Evolutionary conservation across 2,113 vertebrate species (phyloP), one percentile per base, ranked within the genome.

Genomic region (Rhynchopsitta pachyrhyncha): DNA sequence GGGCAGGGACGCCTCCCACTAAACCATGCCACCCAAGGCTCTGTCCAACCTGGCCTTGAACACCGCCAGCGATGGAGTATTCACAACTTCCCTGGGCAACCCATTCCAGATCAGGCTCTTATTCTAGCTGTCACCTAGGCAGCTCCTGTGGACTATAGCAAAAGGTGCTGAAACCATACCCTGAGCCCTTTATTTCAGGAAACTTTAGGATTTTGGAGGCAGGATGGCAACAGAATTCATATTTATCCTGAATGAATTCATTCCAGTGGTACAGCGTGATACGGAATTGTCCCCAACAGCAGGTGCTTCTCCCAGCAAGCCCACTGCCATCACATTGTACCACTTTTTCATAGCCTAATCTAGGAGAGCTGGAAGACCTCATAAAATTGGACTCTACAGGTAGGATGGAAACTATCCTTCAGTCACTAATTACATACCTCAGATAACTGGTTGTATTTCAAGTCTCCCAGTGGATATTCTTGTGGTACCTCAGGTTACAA

Each of bases 211-310:
- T 53, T 80, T 50, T 74, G 49, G 28, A 81, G 18, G 6, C 63
- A 76, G 47, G 28, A 90, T 69, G 29, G 11, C 11, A 47, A 42
- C 7, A 93, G 29, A 74, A 88, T 49, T n/a, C 4, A 1, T 13
- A 2, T 37, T 49, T 3, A 29, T 37, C 31, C 31, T 16, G 13
- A 28, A 19, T 39, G 2, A 31, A 37, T 18, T 33, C 39, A 15
- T 7, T n/a, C 33, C 29, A 55, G 23, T 1, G 24, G 1, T 7
- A n/a, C 0, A 1, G 9, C 1, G 4, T 7, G n/a, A 28, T 44
- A n/a, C 1, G 0, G 8, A 1, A 17, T 7, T 24, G 29, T 46
- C 37, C 66, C 44, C 33, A 69, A 16, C 42, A 42, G 42, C 17
- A 37, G 53, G 24, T 77, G 9, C 33, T 57, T 82, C 29, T 37